Evolutionary conservation across 2,888 invertebrate species (phyloP), one percentile per base, ranked within the genome.

Genomic region (Lobophora halterata): DNA sequence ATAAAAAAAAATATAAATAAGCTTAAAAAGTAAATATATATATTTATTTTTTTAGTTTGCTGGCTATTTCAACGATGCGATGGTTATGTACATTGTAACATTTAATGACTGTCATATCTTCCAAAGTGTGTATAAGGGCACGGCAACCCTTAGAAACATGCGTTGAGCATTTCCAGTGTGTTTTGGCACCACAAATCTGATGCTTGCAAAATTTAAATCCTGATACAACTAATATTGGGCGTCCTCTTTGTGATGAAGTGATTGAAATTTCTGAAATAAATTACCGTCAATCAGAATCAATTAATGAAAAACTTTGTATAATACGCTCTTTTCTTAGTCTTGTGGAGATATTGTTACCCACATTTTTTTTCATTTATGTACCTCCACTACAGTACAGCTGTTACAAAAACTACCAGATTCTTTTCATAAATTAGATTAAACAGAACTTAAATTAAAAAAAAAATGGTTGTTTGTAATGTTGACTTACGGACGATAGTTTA

Each of bases 121-220:
- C 26, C 1, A 48, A 7, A 0, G 60, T 64, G 2, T 52, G 46
- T 1, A 55, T 25, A 0, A 39, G 8, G 0, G 61, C 63, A 2
- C 43, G 53, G 10, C 64, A 67, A 1, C 63, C 55, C 2, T 25
- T 39, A 31, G 40, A 38, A 21, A 40, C 47, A 38, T 62, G 54
- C 0, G 57, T 52, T 1, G 61, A 52, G 20, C 62, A 65, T 2
- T 40, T 30, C 61, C 62, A 65, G n/a, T 59, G 28, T 5, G 33
- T 52, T 45, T 57, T 58, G 1, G 5, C 2, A 2, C 34, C 30
- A 1, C 3, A 2, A 4, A 3, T 5, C 0, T n/a, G 5, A 6
- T 34, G 26, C 14, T 24, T 32, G 13, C 34, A 27, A 24, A 36
- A 71, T 0, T 55, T 61, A 37, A 55, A 67, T 0, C 57, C 58